phyloP scores from a whole-genome alignment of 2,797 vertebrate genomes.

The Strix occidentalis region DNA sequence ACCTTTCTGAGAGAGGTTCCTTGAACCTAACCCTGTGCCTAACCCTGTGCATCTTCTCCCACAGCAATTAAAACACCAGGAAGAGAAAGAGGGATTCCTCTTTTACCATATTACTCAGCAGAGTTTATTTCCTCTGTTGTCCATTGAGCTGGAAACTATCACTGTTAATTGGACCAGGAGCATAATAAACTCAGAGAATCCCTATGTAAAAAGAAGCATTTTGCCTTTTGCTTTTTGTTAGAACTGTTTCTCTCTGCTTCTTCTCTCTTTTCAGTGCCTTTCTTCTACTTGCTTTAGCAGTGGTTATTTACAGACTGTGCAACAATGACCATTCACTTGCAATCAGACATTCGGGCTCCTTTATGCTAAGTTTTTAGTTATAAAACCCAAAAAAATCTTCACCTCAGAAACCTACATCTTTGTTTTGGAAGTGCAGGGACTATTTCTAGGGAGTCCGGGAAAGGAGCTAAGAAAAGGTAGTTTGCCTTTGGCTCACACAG shows the following conservation, averaged over 20 bases:
- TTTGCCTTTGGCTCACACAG: background rate
- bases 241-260: background rate
- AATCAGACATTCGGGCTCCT: accelerated
- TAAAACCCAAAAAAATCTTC: background rate
- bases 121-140: background rate
- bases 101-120: background rate
- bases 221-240: background rate
- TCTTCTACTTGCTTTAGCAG: background rate
- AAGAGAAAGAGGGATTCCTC: background rate
- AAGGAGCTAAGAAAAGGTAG: background rate
- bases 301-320: background rate
- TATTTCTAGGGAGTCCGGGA: background rate
- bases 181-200: background rate
- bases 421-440: background rate
- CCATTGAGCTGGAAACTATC: background rate
- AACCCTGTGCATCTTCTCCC: background rate
- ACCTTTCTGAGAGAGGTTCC: background rate
- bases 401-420: background rate
- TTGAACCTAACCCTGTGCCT: background rate
- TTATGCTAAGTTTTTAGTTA: background rate
- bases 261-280: background rate
- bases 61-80: background rate
- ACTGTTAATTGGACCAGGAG: background rate
- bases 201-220: background rate
- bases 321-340: background rate